Base-by-base conservation (phyloP, 2,113 vertebrate species). In the Cettia cetti region DNA sequence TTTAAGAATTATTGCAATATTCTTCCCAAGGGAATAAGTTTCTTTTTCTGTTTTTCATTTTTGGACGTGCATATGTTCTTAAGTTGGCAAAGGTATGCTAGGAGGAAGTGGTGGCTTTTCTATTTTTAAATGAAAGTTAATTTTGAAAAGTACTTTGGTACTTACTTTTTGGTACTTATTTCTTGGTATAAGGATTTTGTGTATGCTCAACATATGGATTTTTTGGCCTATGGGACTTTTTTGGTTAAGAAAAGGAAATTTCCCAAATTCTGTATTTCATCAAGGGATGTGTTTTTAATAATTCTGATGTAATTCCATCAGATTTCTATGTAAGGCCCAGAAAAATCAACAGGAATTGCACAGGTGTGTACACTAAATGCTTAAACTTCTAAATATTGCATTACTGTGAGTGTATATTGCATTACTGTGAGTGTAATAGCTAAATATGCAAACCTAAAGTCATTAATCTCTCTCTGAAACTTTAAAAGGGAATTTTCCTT, bases 171-270 rank as follows among this genome's bases (percentile, higher is more conserved):
- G 18, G 33, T 52, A 24, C 47, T 53, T 76, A 24, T 69, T 52
- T 76, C 42, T 70, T 66, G 13, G 8, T 69, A 16, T 31, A 42
- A 13, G 11, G 30, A 3, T 86, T 26, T 15, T 40, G 17, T 13
- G 1, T n/a, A 7, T 59, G 23, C 22, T 30, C 10, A 47, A 26
- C 3, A 9, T 63, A n/a, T n/a, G n/a, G n/a, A n/a, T n/a, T n/a
- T n/a, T n/a, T n/a, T n/a, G n/a, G 14, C 3, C 0, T 33, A 3
- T 39, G 3, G 7, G 15, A 7, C 6, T 11, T 52, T 30, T 50
- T n/a, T 16, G 72, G 0, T 65, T 76, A 35, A 5, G 60, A 40
- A 91, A 81, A 26, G 6, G 10, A 59, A 53, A n/a, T 28, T 44
- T 45, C 17, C 10, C 2, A 14, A 45, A 35, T 10, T 76, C 11